Evolutionary conservation across 2,113 vertebrate genomes (phyloP), one percentile per base, ranked within the genome.

Genomic region (Caranx melampygus): DNA sequence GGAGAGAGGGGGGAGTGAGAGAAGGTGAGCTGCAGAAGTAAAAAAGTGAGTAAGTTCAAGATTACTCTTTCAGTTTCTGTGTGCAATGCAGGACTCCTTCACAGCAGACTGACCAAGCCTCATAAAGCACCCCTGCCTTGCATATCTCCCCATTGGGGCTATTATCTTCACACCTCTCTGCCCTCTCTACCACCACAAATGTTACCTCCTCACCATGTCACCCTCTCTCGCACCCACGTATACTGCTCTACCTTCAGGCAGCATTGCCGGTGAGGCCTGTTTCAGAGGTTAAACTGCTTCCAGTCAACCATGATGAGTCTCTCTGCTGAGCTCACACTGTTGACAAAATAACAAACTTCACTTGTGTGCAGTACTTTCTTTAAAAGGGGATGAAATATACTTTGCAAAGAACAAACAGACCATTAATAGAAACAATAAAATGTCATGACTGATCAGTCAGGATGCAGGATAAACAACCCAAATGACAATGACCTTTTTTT

Each of bases 141-240:
- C 89, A 91, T 91, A 90, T 92, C 89, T 92, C 69, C 93, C 88
- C 79, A 79, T 57, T 79, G 89, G 92, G 91, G 86, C 84, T 88
- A 93, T 94, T 94, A 94, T 92, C 91, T 94, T 92, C 92, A 93
- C 91, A 93, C 90, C 90, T 91, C 87, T 81, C 42, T 94, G 92
- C 88, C 42, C 69, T 83, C 26, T 85, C 72, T 85, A 74, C 73
- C 78, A 75, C 68, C 82, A 78, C 87, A 80, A 61, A 87, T 45
- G 45, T 77, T 84, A 79, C 82, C 88, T 68, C 83, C 75, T 63
- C 81, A 79, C 80, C 78, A 44, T 35, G 58, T 83, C 86, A 65
- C 86, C 84, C 69, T 73, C 82, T 62, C 82, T 62, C 85, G 64
- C 80, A 42, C 63, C 72, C 68, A 57, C 85, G 78, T 77, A 66